Base-by-base conservation (phyloP, 2,888 invertebrate species). In the Spisula solida region DNA sequence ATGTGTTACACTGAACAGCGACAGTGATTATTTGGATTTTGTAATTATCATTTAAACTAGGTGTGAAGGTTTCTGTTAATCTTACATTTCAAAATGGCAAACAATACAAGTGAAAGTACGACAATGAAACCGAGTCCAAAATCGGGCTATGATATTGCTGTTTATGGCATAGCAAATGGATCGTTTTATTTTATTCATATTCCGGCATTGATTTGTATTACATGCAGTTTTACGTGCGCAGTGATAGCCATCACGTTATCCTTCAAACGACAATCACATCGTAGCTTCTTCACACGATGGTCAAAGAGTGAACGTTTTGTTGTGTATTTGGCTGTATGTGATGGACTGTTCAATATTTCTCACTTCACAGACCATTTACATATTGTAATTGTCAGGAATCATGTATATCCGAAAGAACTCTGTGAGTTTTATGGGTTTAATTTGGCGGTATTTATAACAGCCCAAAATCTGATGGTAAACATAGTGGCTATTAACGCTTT, bases 401-500 rank as follows among this genome's bases (percentile, higher is more conserved):
- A 92, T 75, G 92, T 92, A 0, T 81, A 90, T 84, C 93, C 93
- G 0, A 91, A 88, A 70, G 88, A 89, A 41, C 86, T 93, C 10
- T 93, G 93, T 79, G 89, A 91, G 81, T 92, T 93, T 84, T 93
- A 93, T 29, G 93, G 92, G 29, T 93, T 93, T 48, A 92, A 87
- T 51, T 47, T 93, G 29, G 93, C 92, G 0, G 88, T 89, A 79
- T 93, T 93, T 51, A 91, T 93, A 6, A 92, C 91, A 29, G 92
- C 92, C 0, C 93, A 93, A 79, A 93, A 92, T 81, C 86, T 93
- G 0, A 92, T 93, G 92, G 93, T 93, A 10, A 93, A 93, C 41
- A 75, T 92, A 12, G 92, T 93, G 1, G 92, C 93, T 16, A 86
- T 93, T 0, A 93, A 92, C 29, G 93, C 92, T 12, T 93, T 93